Evolutionary conservation across 2,113 vertebrate species (phyloP), one percentile per base, ranked within the genome.

Genomic region (Labeo rohita): DNA sequence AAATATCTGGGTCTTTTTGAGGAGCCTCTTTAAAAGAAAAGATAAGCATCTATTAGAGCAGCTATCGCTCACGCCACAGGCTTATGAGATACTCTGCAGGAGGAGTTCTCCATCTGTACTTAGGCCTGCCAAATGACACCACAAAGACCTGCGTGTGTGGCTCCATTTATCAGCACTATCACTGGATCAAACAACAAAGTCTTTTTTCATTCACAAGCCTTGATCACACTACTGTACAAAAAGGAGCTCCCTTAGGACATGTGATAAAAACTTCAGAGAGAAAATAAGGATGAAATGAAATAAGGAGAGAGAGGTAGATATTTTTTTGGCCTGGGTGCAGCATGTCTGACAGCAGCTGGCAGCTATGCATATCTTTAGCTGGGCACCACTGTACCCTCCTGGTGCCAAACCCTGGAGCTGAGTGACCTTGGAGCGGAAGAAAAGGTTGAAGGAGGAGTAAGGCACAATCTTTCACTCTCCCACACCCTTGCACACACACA

Each of bases 401-500:
- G 90, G 12, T 54, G 91, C 87, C 89, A 89, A 92, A 81, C 77
- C 10, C 34, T 84, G 87, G 84, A 84, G 90, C 86, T 68, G 87
- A 54, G 68, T 92, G 92, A 95, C 95, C 94, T 95, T 95, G 93
- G 91, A 85, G 89, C 88, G 86, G 11, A 66, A 79, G 83, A 77
- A 89, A 90, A 93, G 90, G 93, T 92, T 91, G 89, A 61, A 70
- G 72, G 73, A 80, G 78, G 81, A 72, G 85, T 65, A 43, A 74
- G 80, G 83, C 52, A 84, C 61, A 83, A 82, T 43, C 5, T 15
- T 68, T 83, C 9, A 54, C 28, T 50, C 5, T 52, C 47, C 45
- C 10, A 70, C 18, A 45, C 54, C 11, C 47, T 45, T 45, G 23
- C 9, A 43, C 54, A 49, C 75, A 52, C 28, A 61, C 56, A 75